Base-by-base conservation (phyloP, 2,888 invertebrate genomes). In the Limenitis camilla region DNA sequence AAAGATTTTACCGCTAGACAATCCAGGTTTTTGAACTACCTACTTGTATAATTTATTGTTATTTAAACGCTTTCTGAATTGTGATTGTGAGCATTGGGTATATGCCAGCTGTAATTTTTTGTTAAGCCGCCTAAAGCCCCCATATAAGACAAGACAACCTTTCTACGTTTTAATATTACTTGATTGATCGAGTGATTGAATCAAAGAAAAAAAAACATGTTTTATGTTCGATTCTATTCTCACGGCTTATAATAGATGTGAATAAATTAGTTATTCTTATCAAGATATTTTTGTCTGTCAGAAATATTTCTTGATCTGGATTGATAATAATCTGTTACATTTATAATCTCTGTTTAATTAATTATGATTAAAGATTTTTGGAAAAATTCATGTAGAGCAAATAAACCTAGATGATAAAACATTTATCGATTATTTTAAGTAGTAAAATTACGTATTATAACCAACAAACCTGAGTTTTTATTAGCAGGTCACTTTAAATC, bases 51-150 rank as follows among this genome's bases (percentile, higher is more conserved):
- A 52, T 39, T 30, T 36, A 40, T 40, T 40, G 29, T 40, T 28
- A 28, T n/a, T 36, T 29, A 38, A 29, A 46, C 46, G 53, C 51
- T 44, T 53, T 53, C 49, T 53, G 36, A 38, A 48, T 39, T 53
- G 52, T 53, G 29, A 38, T 50, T 39, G 49, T 55, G 44, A 36
- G 46, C 58, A 49, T 58, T 60, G 59, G 58, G 55, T 53, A 55
- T 53, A 60, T 43, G 55, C 58, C 59, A 60, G 58, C 40, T 53
- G 44, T 39, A 51, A 53, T 59, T 60, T 60, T 60, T 60, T 60
- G 55, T 52, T 33, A 35, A 40, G 52, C 31, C 58, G 40, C 50
- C 32, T 55, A 58, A 54, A 41, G 50, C 30, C 33, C 41, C 58
- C 58, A 40, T 58, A 55, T 53, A 58, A 35, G 55, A 55, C n/a